Base-by-base conservation (phyloP, 1,140 invertebrate species). In the Drosophila athabasca region DNA sequence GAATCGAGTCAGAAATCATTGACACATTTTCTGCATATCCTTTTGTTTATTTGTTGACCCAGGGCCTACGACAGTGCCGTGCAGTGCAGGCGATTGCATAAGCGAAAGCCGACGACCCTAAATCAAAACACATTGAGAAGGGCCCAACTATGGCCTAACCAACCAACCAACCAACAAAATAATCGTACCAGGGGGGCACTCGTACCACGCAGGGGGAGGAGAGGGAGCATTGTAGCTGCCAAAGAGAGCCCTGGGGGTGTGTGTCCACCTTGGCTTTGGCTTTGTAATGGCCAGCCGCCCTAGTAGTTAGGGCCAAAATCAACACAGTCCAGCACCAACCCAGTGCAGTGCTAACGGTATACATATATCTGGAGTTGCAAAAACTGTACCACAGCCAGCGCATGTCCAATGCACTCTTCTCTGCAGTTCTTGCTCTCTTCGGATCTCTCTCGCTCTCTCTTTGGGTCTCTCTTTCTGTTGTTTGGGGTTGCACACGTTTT, bases 361-460 rank as follows among this genome's bases (percentile, higher is more conserved):
- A 58, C 31, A 59, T 67, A 79, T 62, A 41, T 48, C 52, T 66
- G 69, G 74, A 88, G 75, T 69, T 76, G 69, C 24, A 73, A 87
- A 88, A 88, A 88, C 83, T 88, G 84, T 88, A 88, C 83, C 83
- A 88, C 50, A 61, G 59, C 68, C 62, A 88, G 83, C 83, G 83
- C 83, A 89, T 88, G 83, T 67, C 84, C 77, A 62, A 67, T 83
- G 82, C 82, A 88, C 59, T 77, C 67, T 49, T 77, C 67, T 49
- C 41, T 29, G 59, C 62, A 60, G 35, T 39, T 62, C 74, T 19
- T 19, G 17, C 17, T 46, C 46, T 49, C 59, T 57, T 39, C 29
- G 39, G 35, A 9, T 44, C 31, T 51, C 44, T 22, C 29, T 22
- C 29, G 41, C 19, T 62, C 46, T 19, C 17, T 19, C 8, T 57